Evolutionary conservation across 2,113 vertebrate genomes (phyloP).

Genomic region (Orthochromis indermauri): DNA sequence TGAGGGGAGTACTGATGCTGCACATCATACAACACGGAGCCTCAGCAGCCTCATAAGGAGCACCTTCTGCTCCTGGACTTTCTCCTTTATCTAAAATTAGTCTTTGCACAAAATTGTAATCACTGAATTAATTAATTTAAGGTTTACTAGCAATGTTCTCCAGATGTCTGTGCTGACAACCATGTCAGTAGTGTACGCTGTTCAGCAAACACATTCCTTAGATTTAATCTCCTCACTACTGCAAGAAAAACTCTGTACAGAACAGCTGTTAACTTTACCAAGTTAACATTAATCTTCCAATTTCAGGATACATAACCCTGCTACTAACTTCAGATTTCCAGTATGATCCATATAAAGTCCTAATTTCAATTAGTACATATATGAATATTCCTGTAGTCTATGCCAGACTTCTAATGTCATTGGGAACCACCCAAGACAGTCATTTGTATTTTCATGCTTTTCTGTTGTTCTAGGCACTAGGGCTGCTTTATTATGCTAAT

Average conservation of each 20-base stretch:
- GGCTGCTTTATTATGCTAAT: rapidly evolving
- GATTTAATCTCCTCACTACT: background rate
- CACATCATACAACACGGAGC: background rate
- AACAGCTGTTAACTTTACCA: background rate
- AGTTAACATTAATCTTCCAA: background rate
- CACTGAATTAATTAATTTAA: background rate
- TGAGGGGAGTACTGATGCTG: constrained; percentile 41
- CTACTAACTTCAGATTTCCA: background rate
- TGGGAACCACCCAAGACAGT: background rate
- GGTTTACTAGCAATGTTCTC: background rate
- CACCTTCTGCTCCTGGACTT: background rate
- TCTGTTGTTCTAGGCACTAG: background rate
- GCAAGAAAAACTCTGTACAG: background rate
- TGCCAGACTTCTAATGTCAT: background rate
- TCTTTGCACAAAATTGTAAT: background rate
- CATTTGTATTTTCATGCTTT: background rate
- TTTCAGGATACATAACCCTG: background rate
- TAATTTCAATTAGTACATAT: background rate
- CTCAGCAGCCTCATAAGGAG: background rate
- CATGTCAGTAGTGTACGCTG: background rate
- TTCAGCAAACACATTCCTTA: background rate
- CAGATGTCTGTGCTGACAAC: background rate
- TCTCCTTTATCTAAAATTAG: background rate
- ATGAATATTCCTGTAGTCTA: background rate
- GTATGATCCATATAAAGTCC: background rate